These are phyloP conservation scores for Phainopepla nitens DNA, from an alignment of 2,113 vertebrate genomes.

Conservation along the genomic window DNA sequence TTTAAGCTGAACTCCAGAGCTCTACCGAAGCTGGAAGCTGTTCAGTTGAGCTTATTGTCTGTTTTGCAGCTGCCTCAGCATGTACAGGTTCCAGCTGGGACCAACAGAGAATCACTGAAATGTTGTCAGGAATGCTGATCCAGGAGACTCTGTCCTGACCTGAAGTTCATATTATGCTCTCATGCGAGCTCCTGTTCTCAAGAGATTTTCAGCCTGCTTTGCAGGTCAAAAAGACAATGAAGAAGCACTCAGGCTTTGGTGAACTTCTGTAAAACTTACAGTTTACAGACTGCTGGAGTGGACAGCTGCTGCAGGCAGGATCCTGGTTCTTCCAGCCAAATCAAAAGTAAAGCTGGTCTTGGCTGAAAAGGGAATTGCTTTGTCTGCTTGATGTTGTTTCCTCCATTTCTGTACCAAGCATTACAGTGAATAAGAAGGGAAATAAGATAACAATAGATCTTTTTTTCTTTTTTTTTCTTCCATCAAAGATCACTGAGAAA, in stretches of 20 bases:
- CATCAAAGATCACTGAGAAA: background rate
- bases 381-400: background rate
- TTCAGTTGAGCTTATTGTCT: slow-evolving; percentile 14
- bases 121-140: slow-evolving; percentile 59
- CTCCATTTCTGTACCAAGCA: background rate
- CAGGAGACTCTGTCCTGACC: slow-evolving; percentile 38
- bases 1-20: background rate
- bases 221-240: background rate
- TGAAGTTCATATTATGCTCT: slow-evolving; percentile 8
- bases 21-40: background rate
- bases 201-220: background rate
- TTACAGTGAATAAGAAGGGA: background rate
- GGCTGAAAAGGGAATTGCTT: background rate
- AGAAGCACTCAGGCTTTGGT: background rate
- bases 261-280: accelerated
- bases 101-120: slow-evolving; percentile 30
- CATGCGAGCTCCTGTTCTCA: background rate
- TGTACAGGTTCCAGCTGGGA: slow-evolving; percentile 42
- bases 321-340: background rate
- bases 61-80: slow-evolving; percentile 33
- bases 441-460: background rate
- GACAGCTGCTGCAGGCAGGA: background rate
- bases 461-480: background rate
- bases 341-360: background rate
- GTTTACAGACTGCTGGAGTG: background rate